Evolutionary conservation across 2,797 vertebrate genomes (phyloP).

Genomic region (Picus viridis): DNA sequence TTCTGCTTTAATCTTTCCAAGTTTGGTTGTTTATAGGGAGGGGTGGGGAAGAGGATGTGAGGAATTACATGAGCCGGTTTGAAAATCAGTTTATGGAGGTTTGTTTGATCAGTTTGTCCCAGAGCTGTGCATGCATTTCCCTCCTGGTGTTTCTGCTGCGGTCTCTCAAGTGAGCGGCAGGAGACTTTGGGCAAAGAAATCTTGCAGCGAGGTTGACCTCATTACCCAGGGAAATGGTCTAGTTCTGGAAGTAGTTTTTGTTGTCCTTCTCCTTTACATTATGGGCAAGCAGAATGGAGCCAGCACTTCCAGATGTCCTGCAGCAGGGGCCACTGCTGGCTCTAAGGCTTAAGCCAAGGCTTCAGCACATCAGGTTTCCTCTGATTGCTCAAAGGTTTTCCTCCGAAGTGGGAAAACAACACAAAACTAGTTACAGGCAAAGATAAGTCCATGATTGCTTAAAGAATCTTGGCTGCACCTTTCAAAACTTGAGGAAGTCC

Average conservation of each 20-base stretch:
- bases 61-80: background rate
- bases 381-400: background rate
- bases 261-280: background rate
- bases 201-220: background rate
- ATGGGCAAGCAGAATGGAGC: background rate
- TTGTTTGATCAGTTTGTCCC: background rate
- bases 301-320: background rate
- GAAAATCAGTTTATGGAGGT: background rate
- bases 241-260: background rate
- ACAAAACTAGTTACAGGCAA: background rate
- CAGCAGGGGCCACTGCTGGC: background rate
- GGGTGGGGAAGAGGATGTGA: background rate
- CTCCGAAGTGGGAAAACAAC: background rate
- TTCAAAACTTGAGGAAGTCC: background rate
- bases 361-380: background rate
- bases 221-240: background rate
- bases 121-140: background rate
- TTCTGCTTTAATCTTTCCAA: slow-evolving; percentile 25
- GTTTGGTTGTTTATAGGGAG: background rate
- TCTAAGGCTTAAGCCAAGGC: background rate
- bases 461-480: background rate
- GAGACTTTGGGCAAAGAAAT: background rate
- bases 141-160: background rate
- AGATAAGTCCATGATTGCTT: background rate
- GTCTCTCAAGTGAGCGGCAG: background rate